These are phyloP conservation scores for Oophaga pumilio DNA, from an alignment of 2,113 vertebrate species.

Conservation along the genomic window DNA sequence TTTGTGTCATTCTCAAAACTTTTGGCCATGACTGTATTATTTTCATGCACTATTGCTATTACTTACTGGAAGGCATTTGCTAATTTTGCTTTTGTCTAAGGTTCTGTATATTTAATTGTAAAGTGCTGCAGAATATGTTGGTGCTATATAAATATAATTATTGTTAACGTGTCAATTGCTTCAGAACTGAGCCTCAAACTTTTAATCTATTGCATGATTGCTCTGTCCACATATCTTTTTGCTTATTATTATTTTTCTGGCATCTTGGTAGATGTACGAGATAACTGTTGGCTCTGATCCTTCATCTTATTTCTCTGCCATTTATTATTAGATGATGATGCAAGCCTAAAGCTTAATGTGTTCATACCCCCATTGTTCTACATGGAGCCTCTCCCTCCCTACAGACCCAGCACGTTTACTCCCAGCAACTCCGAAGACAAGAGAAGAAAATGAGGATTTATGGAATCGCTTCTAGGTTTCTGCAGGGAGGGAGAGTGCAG, in stretches of 20 bases:
- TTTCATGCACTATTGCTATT: no score
- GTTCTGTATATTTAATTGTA: no score
- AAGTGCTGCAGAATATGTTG: no score
- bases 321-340: background rate
- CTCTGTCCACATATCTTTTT: background rate
- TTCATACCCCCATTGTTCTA: background rate
- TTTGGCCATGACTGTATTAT: no score
- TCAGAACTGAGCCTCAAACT: background rate
- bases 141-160: no score
- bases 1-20: no score
- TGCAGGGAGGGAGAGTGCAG: conserved; percentile 17
- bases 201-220: background rate
- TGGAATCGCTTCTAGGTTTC: conserved; percentile 38
- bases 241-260: no score
- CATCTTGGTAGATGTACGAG: background rate
- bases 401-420: conserved; percentile 22
- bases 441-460: conserved; percentile 31
- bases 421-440: background rate
- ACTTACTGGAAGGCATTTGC: no score
- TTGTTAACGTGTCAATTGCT: no score
- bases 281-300: background rate
- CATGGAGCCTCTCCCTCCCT: background rate
- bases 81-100: no score
- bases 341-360: background rate
- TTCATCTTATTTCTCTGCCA: background rate